Base-by-base conservation (phyloP, 2,888 invertebrate genomes). In the Gastracanthus pulcherrimus region DNA sequence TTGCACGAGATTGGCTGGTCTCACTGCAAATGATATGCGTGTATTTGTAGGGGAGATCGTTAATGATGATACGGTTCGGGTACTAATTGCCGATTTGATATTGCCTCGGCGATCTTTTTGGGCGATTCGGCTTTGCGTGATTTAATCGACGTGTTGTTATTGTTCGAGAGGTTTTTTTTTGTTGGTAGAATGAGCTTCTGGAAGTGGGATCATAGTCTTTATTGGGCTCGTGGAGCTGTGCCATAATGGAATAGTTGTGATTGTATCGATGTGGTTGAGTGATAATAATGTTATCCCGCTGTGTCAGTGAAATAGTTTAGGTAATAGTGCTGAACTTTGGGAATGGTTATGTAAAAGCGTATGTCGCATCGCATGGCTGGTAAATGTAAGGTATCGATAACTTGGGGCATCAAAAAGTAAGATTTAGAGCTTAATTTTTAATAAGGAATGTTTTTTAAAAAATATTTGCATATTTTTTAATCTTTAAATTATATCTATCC, bases 21-120 rank as follows among this genome's bases (percentile, higher is more conserved):
- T 31, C 31, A 13, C 13, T 13, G 34, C 13, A n/a, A n/a, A n/a
- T n/a, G 13, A 62, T 62, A 34, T 7, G n/a, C 3, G 62, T 31
- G 66, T 11, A 16, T 23, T 13, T 45, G 45, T 45, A n/a, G n/a
- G 45, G 13, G 45, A 2, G 66, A 66, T 66, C 13, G 13, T 5
- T 26, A 23, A 1, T 38, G 9, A 11, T 3, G 69, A 69, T 69
- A 69, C 19, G 48, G 11, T 11, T 7, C 3, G 2, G 45, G 11
- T 69, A 34, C 69, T 69, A 69, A 69, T 69, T 69, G 48, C 13
- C n/a, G 58, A 26, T 26, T 69, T 29, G n/a, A 26, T 16, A 38
- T 41, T 69, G 4, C 31, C 23, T 75, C 55, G 29, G 13, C 29
- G 13, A 29, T 58, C 29, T 29, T 58, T 11, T 29, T 45, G 45